Evolutionary conservation across 2,888 invertebrate genomes (phyloP).

Genomic region (Strigamia crassipes): DNA sequence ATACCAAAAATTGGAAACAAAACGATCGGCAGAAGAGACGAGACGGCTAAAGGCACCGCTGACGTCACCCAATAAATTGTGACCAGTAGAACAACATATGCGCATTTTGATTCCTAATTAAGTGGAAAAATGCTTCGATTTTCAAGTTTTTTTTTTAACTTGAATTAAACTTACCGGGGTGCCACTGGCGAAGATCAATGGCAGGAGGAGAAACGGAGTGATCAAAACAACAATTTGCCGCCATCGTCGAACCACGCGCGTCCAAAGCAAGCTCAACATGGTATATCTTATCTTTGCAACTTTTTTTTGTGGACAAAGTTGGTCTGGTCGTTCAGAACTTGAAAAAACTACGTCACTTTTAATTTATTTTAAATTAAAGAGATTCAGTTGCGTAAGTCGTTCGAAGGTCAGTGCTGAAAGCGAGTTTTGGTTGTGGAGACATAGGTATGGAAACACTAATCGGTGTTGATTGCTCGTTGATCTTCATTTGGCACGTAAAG

Average conservation of each 20-base stretch:
- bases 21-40: conserved; percentile 80
- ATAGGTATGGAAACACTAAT: too few relatives aligned
- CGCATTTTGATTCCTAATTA: conserved; percentile 63
- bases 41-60: conserved; percentile 78
- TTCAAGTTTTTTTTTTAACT: neutral
- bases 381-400: neutral
- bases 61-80: conserved; percentile 83
- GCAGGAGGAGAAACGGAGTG: neutral
- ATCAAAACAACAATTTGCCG: neutral
- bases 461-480: too few relatives aligned
- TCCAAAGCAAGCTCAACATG: neutral
- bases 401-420: neutral
- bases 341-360: too few relatives aligned
- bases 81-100: conserved; percentile 81
- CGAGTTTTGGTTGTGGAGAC: too few relatives aligned
- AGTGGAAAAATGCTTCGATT: neutral
- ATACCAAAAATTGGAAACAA: conserved; percentile 83
- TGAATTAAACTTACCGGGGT: neutral
- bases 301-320: neutral
- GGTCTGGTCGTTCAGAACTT: neutral
- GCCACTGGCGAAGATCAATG: neutral
- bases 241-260: neutral
- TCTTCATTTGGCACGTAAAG: too few relatives aligned
- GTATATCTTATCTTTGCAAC: neutral
- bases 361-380: neutral